Evolutionary conservation across 2,113 vertebrate species (phyloP), one percentile per base, ranked within the genome.

Genomic region (Pogona vitticeps): DNA sequence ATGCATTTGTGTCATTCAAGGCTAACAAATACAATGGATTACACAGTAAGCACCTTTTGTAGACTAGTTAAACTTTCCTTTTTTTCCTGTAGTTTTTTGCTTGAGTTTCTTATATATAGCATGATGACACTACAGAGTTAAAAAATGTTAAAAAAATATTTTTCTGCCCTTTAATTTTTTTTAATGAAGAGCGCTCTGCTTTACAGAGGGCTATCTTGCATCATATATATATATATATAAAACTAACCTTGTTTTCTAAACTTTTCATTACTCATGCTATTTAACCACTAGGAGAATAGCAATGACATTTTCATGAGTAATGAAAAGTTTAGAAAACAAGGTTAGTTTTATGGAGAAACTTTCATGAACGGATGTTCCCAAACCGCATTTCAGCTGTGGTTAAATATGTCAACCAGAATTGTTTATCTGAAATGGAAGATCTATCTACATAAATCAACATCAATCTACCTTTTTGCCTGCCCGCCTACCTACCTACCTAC

Each of bases 301-400:
- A 70, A 85, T 31, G 76, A 87, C 88, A 91, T 89, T 4, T 46
- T 89, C 75, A 73, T 72, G 82, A 88, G 90, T 88, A 87, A 88
- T 88, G 91, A 90, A 89, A 79, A 85, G 86, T 82, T 86, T 87
- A 84, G 83, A 28, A 89, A 91, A 80, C 90, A 83, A 84, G 67
- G 89, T 94, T 80, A 89, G 80, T 65, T 94, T 92, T 92, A 89
- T 87, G 79, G 80, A 90, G n/a, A 92, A 76, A 91, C 86, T 73
- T 89, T 84, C 90, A 88, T 88, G 89, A 94, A 92, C 46, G 77
- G 86, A 59, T 90, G 90, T 58, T 92, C 76, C 93, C 90, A 92
- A 85, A 84, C 84, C 92, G 63, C 36, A 76, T 83, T 84, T 92
- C 86, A 90, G 73, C 92, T 86, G 92, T 92, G 90, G 91, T 85